Conservation (phyloP, 2,113 vertebrate genomes). For the Platichthys stellatus region DNA sequence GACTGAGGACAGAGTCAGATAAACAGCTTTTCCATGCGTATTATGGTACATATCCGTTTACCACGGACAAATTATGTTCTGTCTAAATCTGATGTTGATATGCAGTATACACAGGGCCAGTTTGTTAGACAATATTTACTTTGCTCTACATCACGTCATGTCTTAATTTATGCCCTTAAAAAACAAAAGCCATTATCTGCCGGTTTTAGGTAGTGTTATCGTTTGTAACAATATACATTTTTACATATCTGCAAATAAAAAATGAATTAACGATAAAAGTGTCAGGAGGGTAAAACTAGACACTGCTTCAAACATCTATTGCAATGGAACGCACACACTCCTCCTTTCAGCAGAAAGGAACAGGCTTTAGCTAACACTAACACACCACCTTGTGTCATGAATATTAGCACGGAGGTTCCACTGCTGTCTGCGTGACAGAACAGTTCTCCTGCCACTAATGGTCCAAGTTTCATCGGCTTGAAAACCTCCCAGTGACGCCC, state of each 20-base stretch:
- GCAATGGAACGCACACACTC: background rate
- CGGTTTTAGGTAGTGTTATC: background rate
- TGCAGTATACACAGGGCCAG: background rate
- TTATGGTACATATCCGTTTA: conserved; percentile 39
- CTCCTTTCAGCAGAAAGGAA: conserved; percentile 18
- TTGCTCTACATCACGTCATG: background rate
- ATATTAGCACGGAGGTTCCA: conserved; percentile 3
- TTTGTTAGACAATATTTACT: conserved; percentile 9
- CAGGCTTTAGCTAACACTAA: conserved; percentile 21
- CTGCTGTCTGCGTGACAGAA: conserved; percentile 26
- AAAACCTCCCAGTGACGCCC: conserved; percentile 34
- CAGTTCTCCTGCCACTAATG: conserved; percentile 29
- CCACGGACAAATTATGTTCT: conserved; percentile 9
- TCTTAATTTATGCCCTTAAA: background rate
- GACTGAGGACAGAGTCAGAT: conserved; percentile 74
- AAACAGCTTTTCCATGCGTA: conserved; percentile 69
- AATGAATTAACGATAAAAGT: background rate
- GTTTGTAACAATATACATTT: background rate
- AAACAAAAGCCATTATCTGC: background rate
- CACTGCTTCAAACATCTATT: background rate
- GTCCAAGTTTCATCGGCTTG: conserved; percentile 35
- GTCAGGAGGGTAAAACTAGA: background rate
- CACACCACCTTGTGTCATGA: conserved; percentile 33
- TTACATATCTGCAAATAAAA: background rate
- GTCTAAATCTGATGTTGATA: conserved; percentile 27